Base-by-base conservation (phyloP, 2,888 invertebrate genomes). In the Stegophylla sp. region DNA sequence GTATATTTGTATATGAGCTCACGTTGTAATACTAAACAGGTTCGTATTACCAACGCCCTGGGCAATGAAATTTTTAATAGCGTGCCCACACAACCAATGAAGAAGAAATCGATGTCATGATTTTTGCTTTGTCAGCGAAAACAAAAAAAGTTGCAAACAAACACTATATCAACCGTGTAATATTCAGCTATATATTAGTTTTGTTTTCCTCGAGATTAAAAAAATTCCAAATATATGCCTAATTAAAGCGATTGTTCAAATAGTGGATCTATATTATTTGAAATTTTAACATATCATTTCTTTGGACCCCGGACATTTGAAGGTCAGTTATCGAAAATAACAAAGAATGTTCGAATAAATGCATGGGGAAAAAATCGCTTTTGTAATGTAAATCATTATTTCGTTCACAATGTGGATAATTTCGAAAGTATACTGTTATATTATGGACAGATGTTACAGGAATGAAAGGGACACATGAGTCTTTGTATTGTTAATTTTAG, bases 41-140 rank as follows among this genome's bases (percentile, higher is more conserved):
- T 79, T 79, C 61, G n/a, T 71, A 63, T 71, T 79, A 59, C 76
- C n/a, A 7, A 63, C 51, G 77, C 79, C 51, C 41, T 1, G 15
- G 51, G 79, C 79, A 79, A 79, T 79, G 79, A 71, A 79, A 79
- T 71, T 61, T 79, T 79, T 63, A 79, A 79, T 71, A 63, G 23
- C 79, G 41, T 69, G 59, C 77, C 67, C 77, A 56, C 56, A 67
- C 77, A 20, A 43, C 15, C 26, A 51, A 5, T 7, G 59, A 59
- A 48, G 77, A 71, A 77, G 69, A 69, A 79, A 79, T 71, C 77
- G 45, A 69, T 77, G 67, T 69, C 61, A 23, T 53, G 61, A 69
- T 71, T 59, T 71, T 41, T 20, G 71, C 79, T 41, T 63, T 51
- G 69, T 23, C 69, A 79, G 79, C 77, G 23, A 34, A 20, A 26